Evolutionary conservation across 2,797 vertebrate genomes (phyloP), one percentile per base, ranked within the genome.

Genomic region (Spinibarbus caldwelli): DNA sequence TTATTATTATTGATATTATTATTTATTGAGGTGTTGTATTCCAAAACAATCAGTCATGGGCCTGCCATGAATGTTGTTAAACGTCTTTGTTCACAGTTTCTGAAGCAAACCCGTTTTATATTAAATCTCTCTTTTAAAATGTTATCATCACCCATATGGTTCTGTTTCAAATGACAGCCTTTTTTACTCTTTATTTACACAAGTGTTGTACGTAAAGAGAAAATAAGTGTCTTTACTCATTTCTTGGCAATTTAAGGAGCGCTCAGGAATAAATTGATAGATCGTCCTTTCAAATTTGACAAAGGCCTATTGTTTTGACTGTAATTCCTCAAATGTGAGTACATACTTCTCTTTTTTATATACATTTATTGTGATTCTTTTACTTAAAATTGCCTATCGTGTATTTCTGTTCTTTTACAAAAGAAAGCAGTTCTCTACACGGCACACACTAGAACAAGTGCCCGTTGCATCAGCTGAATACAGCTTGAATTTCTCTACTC

Each of bases 401-500:
- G 14, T 9, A 9, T 76, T 64, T 66, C 31, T 52, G 17, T 49
- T 52, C n/a, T 76, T 83, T 66, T 21, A 38, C 57, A 5, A 64
- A 47, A 47, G 6, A 54, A 43, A 52, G 19, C 31, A 6, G 66
- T 52, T 72, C 11, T 52, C 0, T 23, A 19, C 47, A 10, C 21
- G 47, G 31, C 52, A 43, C 54, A 47, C 17, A 26, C 43, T n/a
- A n/a, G 59, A 80, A 81, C 59, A 77, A 77, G 64, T 84, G 73
- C 68, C 21, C 38, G 21, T 85, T 78, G 64, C 75, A 38, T 72
- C 36, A 78, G 19, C 57, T 43, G 19, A 29, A 71, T 19, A 21
- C 59, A 41, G 79, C 66, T 73, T 49, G 84, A 67, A 80, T 78
- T 85, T 75, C 73, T 67, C 54, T 31, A 47, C 86, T 86, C 86